A percentile compares a stretch with the other conserved stretches of the same genome.
Conservation (phyloP, 2,888 invertebrate genomes). For the Sylvicola cinctus region DNA sequence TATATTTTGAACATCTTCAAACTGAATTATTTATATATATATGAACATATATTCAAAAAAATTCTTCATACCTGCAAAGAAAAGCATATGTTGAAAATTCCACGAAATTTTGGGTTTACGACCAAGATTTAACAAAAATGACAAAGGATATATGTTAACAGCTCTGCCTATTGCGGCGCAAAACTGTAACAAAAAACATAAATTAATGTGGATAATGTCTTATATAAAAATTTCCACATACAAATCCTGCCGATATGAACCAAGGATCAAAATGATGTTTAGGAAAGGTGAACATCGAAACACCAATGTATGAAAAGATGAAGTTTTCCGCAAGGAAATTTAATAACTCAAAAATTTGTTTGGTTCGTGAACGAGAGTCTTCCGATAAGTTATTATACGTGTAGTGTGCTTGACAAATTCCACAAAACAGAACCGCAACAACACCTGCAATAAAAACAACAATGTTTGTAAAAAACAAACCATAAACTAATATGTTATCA, state of each 20-base stretch:
- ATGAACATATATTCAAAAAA: no score
- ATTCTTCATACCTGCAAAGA: conserved; percentile 59
- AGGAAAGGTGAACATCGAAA: conserved; percentile 95
- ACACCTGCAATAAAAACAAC: conserved; percentile 38
- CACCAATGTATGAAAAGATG: conserved; percentile 96
- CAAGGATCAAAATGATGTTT: conserved; percentile 84
- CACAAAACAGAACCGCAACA: conserved; percentile 93
- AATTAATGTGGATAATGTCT: not conserved
- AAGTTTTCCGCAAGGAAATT: conserved; percentile 97
- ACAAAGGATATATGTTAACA: conserved; percentile 88
- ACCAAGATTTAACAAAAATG: conserved; percentile 79
- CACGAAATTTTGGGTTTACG: conserved; percentile 76
- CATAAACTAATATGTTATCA: not conserved
- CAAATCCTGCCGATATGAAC: conserved; percentile 84
- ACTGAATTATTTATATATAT: no score
- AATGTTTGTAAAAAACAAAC: conserved; percentile 9
- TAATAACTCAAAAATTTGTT: conserved; percentile 79
- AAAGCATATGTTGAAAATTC: conserved; percentile 94
- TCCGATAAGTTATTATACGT: conserved; percentile 89
- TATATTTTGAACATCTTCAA: no score
- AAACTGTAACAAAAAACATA: conserved; percentile 32
- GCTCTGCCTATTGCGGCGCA: conserved; percentile 82
- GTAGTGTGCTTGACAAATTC: conserved; percentile 98
- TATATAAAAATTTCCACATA: conserved; percentile 26
- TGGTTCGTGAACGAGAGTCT: conserved; percentile 70